These are phyloP conservation scores for Siniperca knerii DNA, from an alignment of 2,113 vertebrate species.

Conservation along the genomic window DNA sequence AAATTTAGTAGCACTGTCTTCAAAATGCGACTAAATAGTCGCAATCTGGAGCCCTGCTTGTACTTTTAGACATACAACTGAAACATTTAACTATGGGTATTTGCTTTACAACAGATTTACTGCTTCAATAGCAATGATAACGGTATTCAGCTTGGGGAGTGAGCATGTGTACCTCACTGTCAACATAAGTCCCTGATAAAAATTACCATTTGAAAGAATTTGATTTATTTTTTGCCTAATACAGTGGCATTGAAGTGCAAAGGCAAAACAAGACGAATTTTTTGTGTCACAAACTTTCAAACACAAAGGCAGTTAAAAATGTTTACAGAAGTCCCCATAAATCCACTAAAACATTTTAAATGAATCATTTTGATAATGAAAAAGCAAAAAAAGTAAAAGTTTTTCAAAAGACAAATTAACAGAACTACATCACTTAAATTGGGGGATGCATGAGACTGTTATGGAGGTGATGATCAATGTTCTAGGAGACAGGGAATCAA, in stretches of 20 bases:
- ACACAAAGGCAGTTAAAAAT: background rate
- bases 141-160: background rate
- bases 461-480: slow-evolving; percentile 99
- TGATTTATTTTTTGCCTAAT: background rate
- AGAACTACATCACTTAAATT: no score
- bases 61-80: background rate
- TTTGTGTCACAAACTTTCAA: background rate
- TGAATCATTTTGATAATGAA: background rate
- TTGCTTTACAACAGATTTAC: background rate
- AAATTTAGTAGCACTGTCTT: no score
- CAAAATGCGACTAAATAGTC: no score
- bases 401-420: background rate
- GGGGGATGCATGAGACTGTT: slow-evolving; percentile 97
- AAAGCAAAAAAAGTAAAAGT: background rate
- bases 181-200: background rate
- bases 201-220: background rate
- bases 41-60: no score
- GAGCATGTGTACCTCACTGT: background rate
- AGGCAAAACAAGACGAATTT: background rate
- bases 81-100: background rate
- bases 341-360: background rate
- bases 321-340: background rate
- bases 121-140: background rate
- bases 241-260: background rate
- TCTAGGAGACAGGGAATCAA: slow-evolving; percentile 91